Evolutionary conservation across 2,888 invertebrate genomes (phyloP).

Genomic region (Drosophila stalkeri): DNA sequence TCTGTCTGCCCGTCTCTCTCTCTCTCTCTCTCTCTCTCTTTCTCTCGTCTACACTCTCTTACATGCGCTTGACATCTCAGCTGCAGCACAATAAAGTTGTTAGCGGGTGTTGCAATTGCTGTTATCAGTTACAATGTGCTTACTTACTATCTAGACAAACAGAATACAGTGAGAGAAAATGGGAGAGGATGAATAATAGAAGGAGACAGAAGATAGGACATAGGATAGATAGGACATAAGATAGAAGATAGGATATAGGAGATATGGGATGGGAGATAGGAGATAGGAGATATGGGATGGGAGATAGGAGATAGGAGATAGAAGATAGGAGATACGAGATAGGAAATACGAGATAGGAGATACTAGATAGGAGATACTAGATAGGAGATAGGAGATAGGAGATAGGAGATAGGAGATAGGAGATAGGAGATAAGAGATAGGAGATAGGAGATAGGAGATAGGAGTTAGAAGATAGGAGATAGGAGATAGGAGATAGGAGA

Average conservation of each 20-base stretch:
- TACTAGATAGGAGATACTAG: too few relatives aligned
- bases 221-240: neutral
- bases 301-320: neutral
- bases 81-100: constrained; percentile 51
- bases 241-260: neutral
- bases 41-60: neutral
- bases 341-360: neutral
- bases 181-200: neutral
- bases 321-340: neutral
- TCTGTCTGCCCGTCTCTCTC: neutral
- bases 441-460: neutral
- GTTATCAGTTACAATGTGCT: constrained; percentile 49
- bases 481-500: neutral
- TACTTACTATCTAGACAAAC: constrained; percentile 25
- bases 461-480: neutral
- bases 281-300: neutral
- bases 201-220: neutral
- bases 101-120: constrained; percentile 47
- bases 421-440: neutral
- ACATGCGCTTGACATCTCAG: neutral
- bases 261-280: neutral
- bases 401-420: neutral
- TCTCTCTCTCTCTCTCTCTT: neutral
- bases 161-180: constrained; percentile 25
- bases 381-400: neutral